Conservation (phyloP, 1,140 invertebrate species). For the Drosophila truncata region DNA sequence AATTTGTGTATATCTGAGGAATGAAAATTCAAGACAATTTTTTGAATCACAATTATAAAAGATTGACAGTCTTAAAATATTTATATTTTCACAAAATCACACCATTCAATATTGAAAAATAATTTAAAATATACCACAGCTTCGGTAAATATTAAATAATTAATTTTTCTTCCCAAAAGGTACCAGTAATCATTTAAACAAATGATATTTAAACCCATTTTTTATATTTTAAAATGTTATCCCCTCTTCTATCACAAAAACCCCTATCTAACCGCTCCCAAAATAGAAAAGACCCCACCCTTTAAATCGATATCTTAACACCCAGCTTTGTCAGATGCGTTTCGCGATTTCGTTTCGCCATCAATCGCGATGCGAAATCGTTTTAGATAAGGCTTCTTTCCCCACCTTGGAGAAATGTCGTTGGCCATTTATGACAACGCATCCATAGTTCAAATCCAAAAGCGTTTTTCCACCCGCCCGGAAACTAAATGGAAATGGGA, state of each 20-base stretch:
- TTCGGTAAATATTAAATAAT: neutral
- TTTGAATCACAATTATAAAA: too few species aligned
- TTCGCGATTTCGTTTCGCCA: slow-evolving; percentile 32
- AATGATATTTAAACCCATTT: neutral
- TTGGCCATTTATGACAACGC: slow-evolving; percentile 51
- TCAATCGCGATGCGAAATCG: slow-evolving; percentile 51
- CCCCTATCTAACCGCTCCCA: slow-evolving; percentile 1
- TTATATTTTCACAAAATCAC: neutral
- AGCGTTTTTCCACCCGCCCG: slow-evolving; percentile 62
- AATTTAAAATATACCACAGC: neutral
- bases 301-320: slow-evolving; percentile 35
- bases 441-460: slow-evolving; percentile 79
- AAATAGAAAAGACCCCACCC: slow-evolving; percentile 14
- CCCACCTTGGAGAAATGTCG: neutral
- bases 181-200: neutral
- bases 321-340: slow-evolving; percentile 23
- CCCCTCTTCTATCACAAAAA: neutral
- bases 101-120: neutral
- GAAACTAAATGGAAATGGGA: slow-evolving; percentile 67
- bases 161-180: accelerated
- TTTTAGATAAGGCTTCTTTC: slow-evolving; percentile 37
- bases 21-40: too few species aligned
- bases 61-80: neutral
- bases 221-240: too few species aligned
- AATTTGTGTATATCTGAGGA: too few species aligned